Base-by-base conservation (phyloP, 1,140 invertebrate species). In the Procambarus clarkii region DNA sequence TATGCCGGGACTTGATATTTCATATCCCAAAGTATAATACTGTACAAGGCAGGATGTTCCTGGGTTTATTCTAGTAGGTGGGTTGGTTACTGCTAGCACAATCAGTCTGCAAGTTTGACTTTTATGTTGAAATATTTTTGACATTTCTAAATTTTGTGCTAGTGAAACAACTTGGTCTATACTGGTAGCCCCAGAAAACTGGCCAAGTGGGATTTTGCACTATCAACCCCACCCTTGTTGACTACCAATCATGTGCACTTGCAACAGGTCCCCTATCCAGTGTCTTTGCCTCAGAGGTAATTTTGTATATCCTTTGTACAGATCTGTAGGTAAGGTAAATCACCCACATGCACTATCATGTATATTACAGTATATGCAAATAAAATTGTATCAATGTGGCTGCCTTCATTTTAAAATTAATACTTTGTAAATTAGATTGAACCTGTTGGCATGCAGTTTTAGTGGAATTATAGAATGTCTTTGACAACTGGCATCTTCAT, bases 281-380 rank as follows among this genome's bases (percentile, higher is more conserved):
- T 87, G 85, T 87, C 85, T 86, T 86, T 74, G 76, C 85, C 85
- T 87, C 85, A 87, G 85, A 87, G 85, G 85, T 87, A 79, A 87
- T 87, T 87, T 87, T 87, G 85, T 87, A 87, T 87, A 87, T 87
- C 85, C 85, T 86, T 86, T 87, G 85, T 87, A 87, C 85, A 87
- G 79, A 87, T 87, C 46, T 87, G 64, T 87, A 87, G 85, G 45
- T 78, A 87, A 87, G 85, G 50, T 78, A 79, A n/a, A 79, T 87
- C 85, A 87, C 76, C 85, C 85, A 87, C 85, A 58, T 21, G 15
- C 50, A 50, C 85, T 60, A 54, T 9, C 8, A 79, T 79, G 79
- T 24, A 50, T 45, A 79, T 46, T 48, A 50, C 7, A 48, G 13
- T 15, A 50, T 86, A 54, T 77, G 54, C 45, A 87, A 76, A 50